These are phyloP conservation scores for Brienomyrus brachyistius DNA, from an alignment of 2,113 vertebrate species.

Conservation along the genomic window DNA sequence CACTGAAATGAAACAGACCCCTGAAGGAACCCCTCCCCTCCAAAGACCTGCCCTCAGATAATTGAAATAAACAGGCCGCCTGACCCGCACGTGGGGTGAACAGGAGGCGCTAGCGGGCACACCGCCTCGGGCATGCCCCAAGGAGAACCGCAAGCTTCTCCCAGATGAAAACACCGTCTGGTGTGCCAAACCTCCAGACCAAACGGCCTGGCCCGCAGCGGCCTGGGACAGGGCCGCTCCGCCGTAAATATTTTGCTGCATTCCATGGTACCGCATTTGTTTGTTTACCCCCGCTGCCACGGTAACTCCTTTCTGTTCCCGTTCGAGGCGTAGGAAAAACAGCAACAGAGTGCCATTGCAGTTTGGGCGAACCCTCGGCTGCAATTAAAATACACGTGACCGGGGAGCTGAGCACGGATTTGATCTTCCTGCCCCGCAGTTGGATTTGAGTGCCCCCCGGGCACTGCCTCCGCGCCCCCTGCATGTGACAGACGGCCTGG, in stretches of 20 bases:
- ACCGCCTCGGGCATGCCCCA: slow-evolving; percentile 19
- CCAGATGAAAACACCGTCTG: slow-evolving; percentile 32
- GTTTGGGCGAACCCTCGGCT: slow-evolving; percentile 49
- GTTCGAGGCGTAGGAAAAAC: slow-evolving; percentile 41
- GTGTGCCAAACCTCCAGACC: slow-evolving; percentile 16
- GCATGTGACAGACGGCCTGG: background rate
- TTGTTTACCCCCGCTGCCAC: slow-evolving; percentile 73
- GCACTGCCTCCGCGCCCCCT: background rate
- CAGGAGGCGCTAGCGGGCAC: background rate
- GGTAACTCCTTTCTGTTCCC: slow-evolving; percentile 65
- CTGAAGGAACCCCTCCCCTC: background rate
- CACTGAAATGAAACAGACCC: background rate
- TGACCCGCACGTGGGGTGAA: background rate
- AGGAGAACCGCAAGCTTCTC: slow-evolving; percentile 7
- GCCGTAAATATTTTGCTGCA: slow-evolving; percentile 71
- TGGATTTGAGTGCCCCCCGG: background rate
- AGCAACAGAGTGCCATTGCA: slow-evolving; percentile 43
- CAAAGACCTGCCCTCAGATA: background rate
- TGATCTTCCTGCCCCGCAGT: slow-evolving; percentile 49
- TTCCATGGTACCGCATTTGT: slow-evolving; percentile 75
- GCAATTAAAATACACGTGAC: slow-evolving; percentile 69
- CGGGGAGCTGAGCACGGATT: slow-evolving; percentile 44
- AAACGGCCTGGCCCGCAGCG: slow-evolving; percentile 60
- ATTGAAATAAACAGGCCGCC: background rate
- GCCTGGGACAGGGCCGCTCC: slow-evolving; percentile 64